Evolutionary conservation across 2,113 vertebrate genomes (phyloP), one percentile per base, ranked within the genome.

Genomic region (Sapajus apella): DNA sequence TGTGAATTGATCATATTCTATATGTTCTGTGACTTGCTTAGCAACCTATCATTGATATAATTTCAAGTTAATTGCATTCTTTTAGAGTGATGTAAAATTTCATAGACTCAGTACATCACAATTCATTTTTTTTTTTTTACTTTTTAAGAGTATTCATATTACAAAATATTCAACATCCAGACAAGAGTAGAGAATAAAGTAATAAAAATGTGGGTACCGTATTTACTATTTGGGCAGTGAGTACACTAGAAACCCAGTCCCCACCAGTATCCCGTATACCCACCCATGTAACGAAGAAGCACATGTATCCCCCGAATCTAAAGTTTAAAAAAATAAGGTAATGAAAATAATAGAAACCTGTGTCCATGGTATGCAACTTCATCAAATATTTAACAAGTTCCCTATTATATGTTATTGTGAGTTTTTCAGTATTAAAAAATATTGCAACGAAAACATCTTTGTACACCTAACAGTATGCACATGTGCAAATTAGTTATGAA

Each of bases 21-120:
- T 32, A n/a, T 93, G n/a, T 73, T 93, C 56, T 76, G 37, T 91
- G 79, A 75, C 37, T 81, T 73, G 21, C 5, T 61, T 80, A 76
- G 21, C 43, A 95, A 14, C 30, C 12, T 91, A 47, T 66, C 20
- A 27, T 61, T 87, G 86, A 87, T 66, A 83, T 77, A 84, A 73
- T 88, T 96, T 91, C 77, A 91, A 70, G n/a, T 73, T 66, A 75
- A 85, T 75, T 75, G 16, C 7, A 88, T 96, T 83, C n/a, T 91
- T 8, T 93, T 85, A 85, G 37, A 30, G 30, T 88, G 25, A 10
- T 23, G 61, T 75, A n/a, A 13, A 72, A 91, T 91, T 93, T 37
- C 43, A 82, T 47, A 82, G 32, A 89, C n/a, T 72, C 7, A 2
- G 35, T 76, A 35, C 20, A 81, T 61, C 16, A 70, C 45, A 58